Percentiles rank a stretch among this genome's conserved stretches.
These are phyloP conservation scores for Psammodynastes pulverulentus DNA, from an alignment of 2,113 vertebrate genomes.

Conservation along the genomic window DNA sequence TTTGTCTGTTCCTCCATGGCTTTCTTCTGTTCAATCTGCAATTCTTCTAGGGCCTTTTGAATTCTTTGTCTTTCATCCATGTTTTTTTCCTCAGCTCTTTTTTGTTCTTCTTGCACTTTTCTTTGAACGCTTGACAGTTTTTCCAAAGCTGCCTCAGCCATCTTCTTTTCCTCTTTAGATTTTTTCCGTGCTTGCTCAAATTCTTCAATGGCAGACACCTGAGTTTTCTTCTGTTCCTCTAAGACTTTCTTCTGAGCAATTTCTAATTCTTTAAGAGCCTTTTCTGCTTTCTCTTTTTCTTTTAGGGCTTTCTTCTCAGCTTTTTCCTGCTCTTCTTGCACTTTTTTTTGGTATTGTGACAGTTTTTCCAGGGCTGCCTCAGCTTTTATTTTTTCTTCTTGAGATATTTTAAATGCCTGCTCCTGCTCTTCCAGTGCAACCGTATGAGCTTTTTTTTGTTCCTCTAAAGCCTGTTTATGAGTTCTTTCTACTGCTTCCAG, in stretches of 20 bases:
- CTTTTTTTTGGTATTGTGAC: background rate
- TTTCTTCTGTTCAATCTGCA: background rate
- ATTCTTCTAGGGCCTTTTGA: conserved; percentile 13
- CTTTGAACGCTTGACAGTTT: background rate
- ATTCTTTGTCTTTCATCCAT: background rate
- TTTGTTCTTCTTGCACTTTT: background rate
- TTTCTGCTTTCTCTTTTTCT: background rate
- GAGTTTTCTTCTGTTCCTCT: background rate
- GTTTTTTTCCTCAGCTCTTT: background rate
- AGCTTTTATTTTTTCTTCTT: background rate
- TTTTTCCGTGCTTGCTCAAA: background rate
- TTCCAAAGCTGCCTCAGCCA: background rate
- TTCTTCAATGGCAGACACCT: background rate
- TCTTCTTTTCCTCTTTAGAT: background rate
- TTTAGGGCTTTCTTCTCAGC: background rate
- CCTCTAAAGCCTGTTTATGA: background rate
- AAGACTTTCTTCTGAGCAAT: background rate
- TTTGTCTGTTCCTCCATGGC: background rate
- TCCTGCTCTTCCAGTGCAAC: background rate
- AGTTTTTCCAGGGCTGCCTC: background rate
- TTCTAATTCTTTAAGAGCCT: background rate
- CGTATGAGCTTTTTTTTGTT: background rate
- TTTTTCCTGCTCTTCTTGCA: background rate
- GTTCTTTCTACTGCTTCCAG: background rate
- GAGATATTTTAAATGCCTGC: background rate